phyloP scores from a whole-genome alignment of 2,113 vertebrate species.

The Hydrochoerus hydrochaeris region DNA sequence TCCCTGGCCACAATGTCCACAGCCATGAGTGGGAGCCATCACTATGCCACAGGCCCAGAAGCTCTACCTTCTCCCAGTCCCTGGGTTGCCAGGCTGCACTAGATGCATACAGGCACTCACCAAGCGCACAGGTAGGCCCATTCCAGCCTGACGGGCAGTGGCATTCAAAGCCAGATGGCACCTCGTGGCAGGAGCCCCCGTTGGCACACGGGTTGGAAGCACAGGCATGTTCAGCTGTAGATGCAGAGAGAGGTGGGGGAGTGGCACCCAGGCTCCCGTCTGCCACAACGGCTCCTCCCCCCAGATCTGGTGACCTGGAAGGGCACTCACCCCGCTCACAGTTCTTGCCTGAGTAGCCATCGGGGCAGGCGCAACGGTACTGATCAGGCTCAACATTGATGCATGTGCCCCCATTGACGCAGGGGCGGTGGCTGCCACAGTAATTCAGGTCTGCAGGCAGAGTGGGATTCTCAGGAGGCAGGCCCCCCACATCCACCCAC shows the following conservation, averaged over 20 bases:
- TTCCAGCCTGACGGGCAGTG: slow-evolving; percentile 95
- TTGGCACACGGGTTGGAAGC: slow-evolving; percentile 97
- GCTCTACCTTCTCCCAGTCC: neutral
- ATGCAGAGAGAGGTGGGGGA: neutral
- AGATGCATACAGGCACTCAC: slow-evolving; percentile 83
- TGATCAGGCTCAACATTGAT: slow-evolving; percentile 96
- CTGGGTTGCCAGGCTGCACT: neutral
- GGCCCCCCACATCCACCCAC: rapidly evolving
- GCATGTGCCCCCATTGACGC: slow-evolving; percentile 94
- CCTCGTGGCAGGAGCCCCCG: slow-evolving; percentile 94
- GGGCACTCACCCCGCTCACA: slow-evolving; percentile 92
- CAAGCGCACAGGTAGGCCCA: slow-evolving; percentile 95
- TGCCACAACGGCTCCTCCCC: rapidly evolving
- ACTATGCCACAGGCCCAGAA: rapidly evolving
- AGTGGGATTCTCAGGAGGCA: neutral
- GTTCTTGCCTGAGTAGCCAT: slow-evolving; percentile 96
- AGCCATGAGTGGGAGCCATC: rapidly evolving
- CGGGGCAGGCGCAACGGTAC: slow-evolving; percentile 94
- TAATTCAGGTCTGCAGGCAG: slow-evolving; percentile 94
- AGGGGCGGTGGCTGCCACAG: slow-evolving; percentile 96
- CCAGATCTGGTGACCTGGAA: neutral
- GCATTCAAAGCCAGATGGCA: slow-evolving; percentile 94
- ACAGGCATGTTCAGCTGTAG: slow-evolving; percentile 94
- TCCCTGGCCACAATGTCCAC: neutral
- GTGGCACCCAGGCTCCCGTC: rapidly evolving